Evolutionary conservation across 2,113 vertebrate species (phyloP), one percentile per base, ranked within the genome.

Genomic region (Neodontobutis hainanensis): DNA sequence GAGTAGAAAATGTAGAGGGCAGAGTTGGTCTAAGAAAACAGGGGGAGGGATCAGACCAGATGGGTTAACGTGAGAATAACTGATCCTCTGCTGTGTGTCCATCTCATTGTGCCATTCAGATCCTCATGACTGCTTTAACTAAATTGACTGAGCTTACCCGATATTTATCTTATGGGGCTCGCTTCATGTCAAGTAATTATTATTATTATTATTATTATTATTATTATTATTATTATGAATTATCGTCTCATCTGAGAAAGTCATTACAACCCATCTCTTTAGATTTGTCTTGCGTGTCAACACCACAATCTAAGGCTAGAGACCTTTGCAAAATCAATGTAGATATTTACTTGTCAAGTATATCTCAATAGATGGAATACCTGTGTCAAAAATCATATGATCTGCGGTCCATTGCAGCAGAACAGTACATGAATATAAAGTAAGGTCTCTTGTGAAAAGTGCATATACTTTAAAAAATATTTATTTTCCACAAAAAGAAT

Each of bases 271-370:
- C 55, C 69, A 60, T 73, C 73, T 75, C 73, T 60, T 78, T 56
- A 66, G 68, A 80, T 88, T 75, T 65, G 70, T 81, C 68, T 48
- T 36, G 16, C 63, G 52, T 63, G 73, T 84, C 77, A 66, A 44
- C 50, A 77, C 45, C 6, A 6, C 48, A 64, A 62, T 85, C 76
- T 53, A 60, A 50, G 55, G 3, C 69, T 65, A 36, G 55, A 85
- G 77, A 84, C 73, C 76, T 81, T 81, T 84, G 72, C 65, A 75
- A 85, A 83, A 81, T 82, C 83, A 57, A 82, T 79, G 47, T 47
- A 47, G 36, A 56, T 57, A 81, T 85, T 78, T 59, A 72, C 61
- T 62, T 12, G 62, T 82, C 75, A 59, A 82, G 60, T 55, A 63
- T 69, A 67, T 62, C 59, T 38, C 12, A 8, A 61, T 62, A 36